These are phyloP conservation scores for Trichogramma pretiosum DNA, from an alignment of 1,140 invertebrate species.

Conservation along the genomic window DNA sequence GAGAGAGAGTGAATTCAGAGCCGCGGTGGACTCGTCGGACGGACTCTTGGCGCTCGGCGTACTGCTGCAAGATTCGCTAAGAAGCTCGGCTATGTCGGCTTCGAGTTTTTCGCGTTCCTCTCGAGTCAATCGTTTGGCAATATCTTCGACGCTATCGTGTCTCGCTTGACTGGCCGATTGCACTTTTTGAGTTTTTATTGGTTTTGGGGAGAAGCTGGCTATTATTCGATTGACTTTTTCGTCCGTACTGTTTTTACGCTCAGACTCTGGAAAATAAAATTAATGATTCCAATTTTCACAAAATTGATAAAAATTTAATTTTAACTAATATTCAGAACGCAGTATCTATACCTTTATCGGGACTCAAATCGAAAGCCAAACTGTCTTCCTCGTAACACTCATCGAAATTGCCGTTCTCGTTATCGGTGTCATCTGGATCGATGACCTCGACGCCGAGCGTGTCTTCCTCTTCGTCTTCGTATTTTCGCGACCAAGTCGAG, in stretches of 20 bases:
- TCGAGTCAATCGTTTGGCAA: too few species aligned
- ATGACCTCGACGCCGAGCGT: constrained; percentile 34
- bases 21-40: constrained; percentile 19
- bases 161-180: too few species aligned
- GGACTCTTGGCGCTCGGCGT: constrained; percentile 5
- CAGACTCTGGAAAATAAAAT: too few species aligned
- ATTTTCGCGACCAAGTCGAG: constrained; percentile 65
- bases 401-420: constrained; percentile 10
- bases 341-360: too few species aligned
- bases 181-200: too few species aligned
- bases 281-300: too few species aligned
- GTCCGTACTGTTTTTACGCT: constrained; percentile 3
- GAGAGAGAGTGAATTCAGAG: constrained; percentile 50
- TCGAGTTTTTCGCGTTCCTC: constrained; percentile 31
- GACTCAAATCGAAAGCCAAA: too few species aligned
- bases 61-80: constrained; percentile 30
- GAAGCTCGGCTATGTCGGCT: constrained; percentile 38
- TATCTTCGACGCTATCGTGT: too few species aligned
- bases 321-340: too few species aligned
- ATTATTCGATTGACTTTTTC: constrained; percentile 5
- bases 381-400: too few species aligned
- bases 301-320: too few species aligned
- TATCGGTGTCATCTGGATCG: constrained; percentile 4
- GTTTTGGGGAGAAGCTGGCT: constrained; percentile 1
- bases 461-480: constrained; percentile 42